phyloP scores from a whole-genome alignment of 2,113 vertebrate species.

The Aphelocoma coerulescens region DNA sequence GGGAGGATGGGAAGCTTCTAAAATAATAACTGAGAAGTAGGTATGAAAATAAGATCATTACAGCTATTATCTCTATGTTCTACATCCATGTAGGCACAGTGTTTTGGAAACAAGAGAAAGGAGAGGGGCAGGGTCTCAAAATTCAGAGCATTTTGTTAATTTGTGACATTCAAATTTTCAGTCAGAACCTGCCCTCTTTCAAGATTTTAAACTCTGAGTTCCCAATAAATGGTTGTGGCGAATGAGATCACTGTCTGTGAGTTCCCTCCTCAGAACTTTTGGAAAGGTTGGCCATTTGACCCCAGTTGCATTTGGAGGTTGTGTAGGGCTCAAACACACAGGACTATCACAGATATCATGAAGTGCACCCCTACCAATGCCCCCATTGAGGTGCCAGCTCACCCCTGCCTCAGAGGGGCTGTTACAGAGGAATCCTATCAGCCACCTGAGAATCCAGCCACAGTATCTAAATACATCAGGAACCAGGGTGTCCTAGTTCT shows the following conservation, averaged over 20 bases:
- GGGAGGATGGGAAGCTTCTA: not conserved
- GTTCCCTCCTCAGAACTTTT: not conserved
- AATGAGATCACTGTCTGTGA: not conserved
- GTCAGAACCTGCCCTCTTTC: not conserved
- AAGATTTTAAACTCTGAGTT: not conserved
- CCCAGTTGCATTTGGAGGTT: not conserved
- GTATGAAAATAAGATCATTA: not conserved
- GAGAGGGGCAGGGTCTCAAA: not conserved
- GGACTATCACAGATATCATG: not conserved
- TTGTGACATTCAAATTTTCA: not conserved
- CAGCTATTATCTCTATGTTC: not conserved
- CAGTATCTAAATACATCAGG: not conserved
- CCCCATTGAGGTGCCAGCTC: not conserved
- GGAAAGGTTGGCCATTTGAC: not conserved
- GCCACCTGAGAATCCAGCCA: not conserved
- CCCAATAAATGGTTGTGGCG: not conserved
- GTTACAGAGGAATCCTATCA: not conserved
- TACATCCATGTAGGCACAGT: not conserved
- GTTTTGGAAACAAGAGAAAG: not conserved
- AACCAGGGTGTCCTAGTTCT: constrained; percentile 51
- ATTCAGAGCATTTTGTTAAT: not conserved
- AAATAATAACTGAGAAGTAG: not conserved
- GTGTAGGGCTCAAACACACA: not conserved
- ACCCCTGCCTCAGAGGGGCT: not conserved
- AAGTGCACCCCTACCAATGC: not conserved